Conservation (phyloP, 2,888 invertebrate genomes). For the Amiota minor region DNA sequence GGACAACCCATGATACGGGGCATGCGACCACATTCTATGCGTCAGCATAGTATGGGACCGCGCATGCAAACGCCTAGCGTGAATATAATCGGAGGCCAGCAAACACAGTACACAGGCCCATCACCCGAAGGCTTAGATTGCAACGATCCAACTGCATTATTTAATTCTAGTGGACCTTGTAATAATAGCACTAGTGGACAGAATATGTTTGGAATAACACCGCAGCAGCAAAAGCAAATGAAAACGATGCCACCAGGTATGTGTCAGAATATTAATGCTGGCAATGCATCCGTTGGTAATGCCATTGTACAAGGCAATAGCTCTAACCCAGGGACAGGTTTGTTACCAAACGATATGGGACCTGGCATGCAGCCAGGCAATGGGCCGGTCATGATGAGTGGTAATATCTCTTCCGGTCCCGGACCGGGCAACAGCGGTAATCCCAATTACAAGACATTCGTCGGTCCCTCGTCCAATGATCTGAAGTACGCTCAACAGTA, state of each 20-base stretch:
- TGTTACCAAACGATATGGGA: slow-evolving; percentile 35
- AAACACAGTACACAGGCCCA: slow-evolving; percentile 53
- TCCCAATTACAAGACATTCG: slow-evolving; percentile 77
- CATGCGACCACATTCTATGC: slow-evolving; percentile 75
- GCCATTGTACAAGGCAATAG: slow-evolving; percentile 38
- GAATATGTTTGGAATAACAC: slow-evolving; percentile 45
- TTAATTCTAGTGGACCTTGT: slow-evolving; percentile 48
- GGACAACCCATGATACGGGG: slow-evolving; percentile 72
- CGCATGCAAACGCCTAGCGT: slow-evolving; percentile 54
- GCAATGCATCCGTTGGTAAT: slow-evolving; percentile 42
- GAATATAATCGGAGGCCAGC: slow-evolving; percentile 50
- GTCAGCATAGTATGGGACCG: slow-evolving; percentile 71
- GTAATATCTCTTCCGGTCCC: slow-evolving; percentile 42
- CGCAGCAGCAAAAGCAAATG: slow-evolving; percentile 43
- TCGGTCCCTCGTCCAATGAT: slow-evolving; percentile 89
- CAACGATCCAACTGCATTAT: slow-evolving; percentile 48
- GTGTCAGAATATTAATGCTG: slow-evolving; percentile 48
- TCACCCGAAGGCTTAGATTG: slow-evolving; percentile 56
- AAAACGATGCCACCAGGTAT: slow-evolving; percentile 49
- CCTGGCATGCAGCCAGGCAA: slow-evolving; percentile 32
- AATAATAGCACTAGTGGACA: slow-evolving; percentile 46
- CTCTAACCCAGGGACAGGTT: slow-evolving; percentile 42
- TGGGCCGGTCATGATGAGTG: slow-evolving; percentile 26
- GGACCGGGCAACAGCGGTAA: slow-evolving; percentile 43
- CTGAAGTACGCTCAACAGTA: slow-evolving; percentile 96